A percentile compares a stretch with the other conserved stretches of the same genome.
phyloP scores from a whole-genome alignment of 2,113 vertebrate genomes.

The Tetrax tetrax region DNA sequence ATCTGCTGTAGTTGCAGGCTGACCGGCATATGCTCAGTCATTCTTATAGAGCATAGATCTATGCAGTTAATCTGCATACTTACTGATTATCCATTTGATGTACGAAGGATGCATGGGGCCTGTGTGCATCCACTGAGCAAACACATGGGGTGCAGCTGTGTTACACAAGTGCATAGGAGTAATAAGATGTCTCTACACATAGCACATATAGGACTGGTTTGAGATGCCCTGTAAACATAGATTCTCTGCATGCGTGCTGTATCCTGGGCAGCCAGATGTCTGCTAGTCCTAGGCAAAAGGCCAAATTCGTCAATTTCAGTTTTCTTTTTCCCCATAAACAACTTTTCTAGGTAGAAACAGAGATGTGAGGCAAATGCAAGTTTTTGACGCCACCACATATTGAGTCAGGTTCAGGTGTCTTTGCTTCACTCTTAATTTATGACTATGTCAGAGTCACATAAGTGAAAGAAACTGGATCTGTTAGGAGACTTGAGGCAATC shows the following conservation, averaged over 20 bases:
- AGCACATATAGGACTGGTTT: background rate
- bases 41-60: background rate
- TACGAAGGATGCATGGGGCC: background rate
- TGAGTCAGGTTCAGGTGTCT: background rate
- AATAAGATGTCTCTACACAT: background rate
- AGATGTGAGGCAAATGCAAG: background rate
- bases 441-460: background rate
- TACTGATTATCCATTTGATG: background rate
- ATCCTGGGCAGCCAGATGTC: background rate
- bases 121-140: accelerated
- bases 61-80: background rate
- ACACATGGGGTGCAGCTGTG: background rate
- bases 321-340: background rate
- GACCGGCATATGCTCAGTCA: background rate
- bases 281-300: background rate
- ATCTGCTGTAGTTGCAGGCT: background rate
- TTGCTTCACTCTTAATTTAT: background rate
- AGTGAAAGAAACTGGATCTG: background rate
- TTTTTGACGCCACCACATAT: background rate
- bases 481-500: background rate
- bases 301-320: background rate
- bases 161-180: background rate
- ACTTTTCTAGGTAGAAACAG: background rate
- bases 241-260: background rate
- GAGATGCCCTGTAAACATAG: background rate